Percentiles rank a stretch among this genome's conserved stretches.
Evolutionary conservation across 2,888 invertebrate genomes (phyloP).

Genomic region (Melikaiella ostensackeni): DNA sequence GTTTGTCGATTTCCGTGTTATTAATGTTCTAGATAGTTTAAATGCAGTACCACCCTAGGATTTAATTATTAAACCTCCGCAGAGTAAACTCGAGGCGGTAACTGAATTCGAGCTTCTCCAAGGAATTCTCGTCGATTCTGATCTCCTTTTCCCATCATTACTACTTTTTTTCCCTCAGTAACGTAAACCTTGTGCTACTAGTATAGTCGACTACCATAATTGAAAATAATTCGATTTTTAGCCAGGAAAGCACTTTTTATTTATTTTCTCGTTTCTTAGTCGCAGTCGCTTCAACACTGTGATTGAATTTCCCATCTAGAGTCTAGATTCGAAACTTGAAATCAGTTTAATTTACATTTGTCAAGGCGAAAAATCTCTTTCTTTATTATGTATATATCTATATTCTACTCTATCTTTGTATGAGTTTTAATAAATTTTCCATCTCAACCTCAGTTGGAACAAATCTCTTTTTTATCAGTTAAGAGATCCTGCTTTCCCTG

Average conservation of each 20-base stretch:
- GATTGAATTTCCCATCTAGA: conserved; percentile 5
- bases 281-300: background rate
- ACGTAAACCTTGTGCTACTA: background rate
- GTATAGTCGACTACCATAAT: conserved; percentile 16
- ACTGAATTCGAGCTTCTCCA: conserved; percentile 29
- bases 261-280: background rate
- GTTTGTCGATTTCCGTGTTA: conserved; percentile 36
- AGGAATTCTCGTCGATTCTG: conserved; percentile 23
- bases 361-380: background rate
- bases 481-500: conserved; percentile 1
- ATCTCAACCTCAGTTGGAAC: background rate
- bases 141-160: conserved; percentile 23
- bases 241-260: conserved; percentile 8
- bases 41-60: conserved; percentile 29
- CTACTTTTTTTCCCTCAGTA: conserved; percentile 6
- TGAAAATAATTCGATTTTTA: conserved; percentile 27
- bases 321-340: background rate
- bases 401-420: background rate
- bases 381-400: background rate
- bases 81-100: conserved; percentile 35
- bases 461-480: conserved; percentile 21
- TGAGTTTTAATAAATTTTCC: background rate
- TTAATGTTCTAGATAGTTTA: conserved; percentile 29
- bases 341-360: background rate
- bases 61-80: conserved; percentile 38